A percentile compares a stretch with the other conserved stretches of the same genome.
These are phyloP conservation scores for Oreamnos americanus DNA, from an alignment of 2,113 vertebrate species.

Conservation along the genomic window DNA sequence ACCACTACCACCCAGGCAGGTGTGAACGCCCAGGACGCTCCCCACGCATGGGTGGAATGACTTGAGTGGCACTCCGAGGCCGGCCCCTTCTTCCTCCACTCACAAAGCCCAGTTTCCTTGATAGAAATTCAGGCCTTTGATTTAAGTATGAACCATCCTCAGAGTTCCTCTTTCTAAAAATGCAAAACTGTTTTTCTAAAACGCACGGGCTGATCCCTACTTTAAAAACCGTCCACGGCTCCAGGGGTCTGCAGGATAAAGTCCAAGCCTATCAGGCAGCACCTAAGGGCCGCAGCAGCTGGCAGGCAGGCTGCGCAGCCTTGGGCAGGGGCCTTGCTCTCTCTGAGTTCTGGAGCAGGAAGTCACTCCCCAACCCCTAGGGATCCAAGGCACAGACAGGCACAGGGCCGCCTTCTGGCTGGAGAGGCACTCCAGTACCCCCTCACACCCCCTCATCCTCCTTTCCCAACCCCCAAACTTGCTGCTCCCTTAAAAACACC, in stretches of 20 bases:
- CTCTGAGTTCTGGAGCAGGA: background rate
- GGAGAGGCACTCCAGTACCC: background rate
- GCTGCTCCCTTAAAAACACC: background rate
- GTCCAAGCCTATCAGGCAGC: background rate
- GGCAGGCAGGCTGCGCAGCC: background rate
- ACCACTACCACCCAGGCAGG: background rate
- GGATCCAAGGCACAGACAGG: background rate
- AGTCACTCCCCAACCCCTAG: background rate
- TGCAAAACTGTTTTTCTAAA: background rate
- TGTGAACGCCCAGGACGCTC: background rate
- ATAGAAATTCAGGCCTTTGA: background rate
- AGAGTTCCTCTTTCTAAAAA: conserved; percentile 28
- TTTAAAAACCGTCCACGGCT: background rate
- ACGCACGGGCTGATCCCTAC: background rate
- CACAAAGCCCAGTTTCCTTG: background rate
- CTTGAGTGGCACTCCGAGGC: background rate
- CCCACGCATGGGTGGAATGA: background rate
- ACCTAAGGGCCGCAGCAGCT: background rate
- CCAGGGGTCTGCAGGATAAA: background rate
- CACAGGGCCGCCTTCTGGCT: background rate
- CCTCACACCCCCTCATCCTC: background rate
- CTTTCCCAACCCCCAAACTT: background rate
- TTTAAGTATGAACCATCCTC: background rate
- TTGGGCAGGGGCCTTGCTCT: background rate
- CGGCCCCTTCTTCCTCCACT: background rate